These are phyloP conservation scores for Drosophila nigrodunni DNA, from an alignment of 1,140 invertebrate species.

Conservation along the genomic window DNA sequence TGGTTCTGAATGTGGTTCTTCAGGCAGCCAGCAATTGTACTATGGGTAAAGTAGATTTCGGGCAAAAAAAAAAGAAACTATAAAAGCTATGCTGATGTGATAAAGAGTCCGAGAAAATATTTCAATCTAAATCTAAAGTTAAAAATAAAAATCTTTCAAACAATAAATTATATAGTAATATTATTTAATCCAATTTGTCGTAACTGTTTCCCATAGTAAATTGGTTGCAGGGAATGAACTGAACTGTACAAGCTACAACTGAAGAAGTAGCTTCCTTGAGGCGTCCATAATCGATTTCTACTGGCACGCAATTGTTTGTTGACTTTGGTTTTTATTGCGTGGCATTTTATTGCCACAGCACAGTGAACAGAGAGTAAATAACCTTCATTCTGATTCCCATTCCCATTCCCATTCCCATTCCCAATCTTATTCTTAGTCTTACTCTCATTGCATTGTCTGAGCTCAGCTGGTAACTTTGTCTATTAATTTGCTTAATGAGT, in stretches of 20 bases:
- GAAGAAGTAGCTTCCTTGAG: slow-evolving; percentile 18
- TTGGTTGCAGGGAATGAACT: background rate
- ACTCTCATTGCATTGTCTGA: slow-evolving; percentile 50
- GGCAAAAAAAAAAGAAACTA: too few species aligned
- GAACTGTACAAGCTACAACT: too few species aligned
- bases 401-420: background rate
- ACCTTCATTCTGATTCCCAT: background rate
- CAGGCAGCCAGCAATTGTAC: background rate
- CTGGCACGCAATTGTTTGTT: slow-evolving; percentile 72
- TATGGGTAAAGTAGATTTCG: background rate
- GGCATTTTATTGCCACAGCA: slow-evolving; percentile 73
- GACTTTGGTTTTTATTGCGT: slow-evolving; percentile 84
- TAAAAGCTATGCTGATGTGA: too few species aligned
- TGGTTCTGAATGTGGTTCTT: slow-evolving; percentile 43
- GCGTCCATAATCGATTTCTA: slow-evolving; percentile 55
- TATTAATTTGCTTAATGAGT: slow-evolving; percentile 83
- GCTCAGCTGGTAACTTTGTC: slow-evolving; percentile 77
- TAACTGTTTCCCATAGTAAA: too few species aligned
- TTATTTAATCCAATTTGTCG: too few species aligned
- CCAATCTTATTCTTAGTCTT: too few species aligned
- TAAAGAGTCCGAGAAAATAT: too few species aligned
- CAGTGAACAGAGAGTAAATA: slow-evolving; percentile 31
- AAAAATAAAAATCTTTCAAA: too few species aligned
- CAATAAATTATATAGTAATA: too few species aligned
- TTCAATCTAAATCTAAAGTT: too few species aligned